Base-by-base conservation (phyloP, 1,140 invertebrate species). In the Physella acuta region DNA sequence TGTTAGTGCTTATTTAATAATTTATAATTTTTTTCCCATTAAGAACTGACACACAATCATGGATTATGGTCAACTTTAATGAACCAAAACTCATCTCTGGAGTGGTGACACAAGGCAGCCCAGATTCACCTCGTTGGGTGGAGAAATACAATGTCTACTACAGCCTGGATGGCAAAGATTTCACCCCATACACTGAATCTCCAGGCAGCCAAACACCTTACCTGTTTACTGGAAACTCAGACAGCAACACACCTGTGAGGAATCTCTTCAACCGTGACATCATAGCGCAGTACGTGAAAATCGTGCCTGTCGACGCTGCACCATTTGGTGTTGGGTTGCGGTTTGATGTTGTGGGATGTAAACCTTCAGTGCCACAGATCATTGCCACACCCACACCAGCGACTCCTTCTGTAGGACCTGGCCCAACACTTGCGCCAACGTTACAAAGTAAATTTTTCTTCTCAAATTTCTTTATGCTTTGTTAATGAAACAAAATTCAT, bases 61-160 rank as follows among this genome's bases (percentile, higher is more conserved):
- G 74, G 75, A 78, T 82, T 30, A 74, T 77, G 71, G 76, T 82
- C 0, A 90, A 94, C 82, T 93, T 95, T 77, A 79, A 89, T 26
- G 77, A 83, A 34, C 88, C 89, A 36, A 88, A 89, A 0, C 87
- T 91, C 36, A 82, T 95, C 8, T 92, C 92, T 17, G 93, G 92
- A 58, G 85, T 95, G 20, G 85, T 88, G 24, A 94, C 91, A 0
- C 91, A 90, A 81, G 85, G 85, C 16, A 74, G 73, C 34, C 73
- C 77, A 5, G 71, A 75, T 20, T 75, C 75, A 20, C 61, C 55
- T n/a, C 74, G 82, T 39, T 94, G 91, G 91, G 92, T 94, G 0
- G 89, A 88, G 0, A 85, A 88, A 0, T 94, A 90, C 80, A 89
- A 88, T 71, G 83, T 94, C n/a, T 76, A 72, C 63, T 77, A 77